Conservation (phyloP, 2,888 invertebrate species). For the Cloeon dipterum region DNA sequence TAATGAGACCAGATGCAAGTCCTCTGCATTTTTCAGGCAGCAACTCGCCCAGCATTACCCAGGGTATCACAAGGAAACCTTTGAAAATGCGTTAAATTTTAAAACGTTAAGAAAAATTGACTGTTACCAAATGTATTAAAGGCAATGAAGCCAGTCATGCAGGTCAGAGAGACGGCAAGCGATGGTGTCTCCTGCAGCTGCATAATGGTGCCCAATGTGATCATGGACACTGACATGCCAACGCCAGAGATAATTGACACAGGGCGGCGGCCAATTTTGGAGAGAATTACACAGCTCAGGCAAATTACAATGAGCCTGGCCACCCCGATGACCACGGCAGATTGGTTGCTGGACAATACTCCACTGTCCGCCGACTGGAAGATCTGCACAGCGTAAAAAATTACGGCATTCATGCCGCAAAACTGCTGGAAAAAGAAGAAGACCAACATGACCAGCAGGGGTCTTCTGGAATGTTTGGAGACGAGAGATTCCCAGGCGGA, state of each 20-base stretch:
- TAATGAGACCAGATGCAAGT: constrained; percentile 1
- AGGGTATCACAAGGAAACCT: constrained; percentile 5
- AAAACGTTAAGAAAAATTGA: no score
- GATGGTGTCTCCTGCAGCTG: neutral
- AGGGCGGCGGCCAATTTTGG: constrained; percentile 2
- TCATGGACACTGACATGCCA: constrained; percentile 4
- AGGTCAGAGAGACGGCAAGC: neutral
- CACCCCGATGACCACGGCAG: neutral
- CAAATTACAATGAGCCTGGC: neutral
- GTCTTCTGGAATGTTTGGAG: neutral
- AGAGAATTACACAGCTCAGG: neutral
- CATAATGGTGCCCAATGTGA: constrained; percentile 1
- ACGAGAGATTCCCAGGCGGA: no score
- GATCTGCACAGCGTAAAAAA: constrained; percentile 1
- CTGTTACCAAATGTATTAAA: neutral
- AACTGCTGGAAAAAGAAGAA: constrained; percentile 4
- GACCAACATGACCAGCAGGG: neutral
- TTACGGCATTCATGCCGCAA: constrained; percentile 3
- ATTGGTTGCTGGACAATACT: neutral
- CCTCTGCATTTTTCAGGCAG: constrained; percentile 3
- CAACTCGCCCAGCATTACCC: constrained; percentile 5
- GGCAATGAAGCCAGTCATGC: neutral
- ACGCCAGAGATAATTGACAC: constrained; percentile 2
- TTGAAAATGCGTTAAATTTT: no score
- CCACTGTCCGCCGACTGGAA: neutral